A percentile compares a stretch with the other conserved stretches of the same genome.
Conservation (phyloP, 2,797 vertebrate genomes). For the Cynopterus sphinx region DNA sequence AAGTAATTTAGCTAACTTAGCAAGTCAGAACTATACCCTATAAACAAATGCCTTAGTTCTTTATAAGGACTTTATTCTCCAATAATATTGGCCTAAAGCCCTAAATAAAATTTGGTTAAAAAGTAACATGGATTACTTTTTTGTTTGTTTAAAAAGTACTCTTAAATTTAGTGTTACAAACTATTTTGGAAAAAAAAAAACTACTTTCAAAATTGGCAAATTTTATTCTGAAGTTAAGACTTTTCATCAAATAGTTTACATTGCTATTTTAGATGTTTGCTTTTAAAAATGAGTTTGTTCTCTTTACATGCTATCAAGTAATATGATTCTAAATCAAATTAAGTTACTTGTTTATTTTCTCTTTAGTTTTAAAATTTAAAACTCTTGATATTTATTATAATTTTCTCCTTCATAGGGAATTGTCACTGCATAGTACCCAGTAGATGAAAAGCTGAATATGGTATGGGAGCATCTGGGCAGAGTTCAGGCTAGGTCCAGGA, state of each 20-base stretch:
- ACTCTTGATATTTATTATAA: background rate
- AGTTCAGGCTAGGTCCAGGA: background rate
- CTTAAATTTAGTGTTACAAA: background rate
- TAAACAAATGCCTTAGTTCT: background rate
- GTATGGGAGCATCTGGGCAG: background rate
- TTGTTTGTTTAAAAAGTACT: background rate
- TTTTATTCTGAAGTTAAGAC: conserved; percentile 19
- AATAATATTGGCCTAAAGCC: background rate
- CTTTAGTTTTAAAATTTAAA: conserved; percentile 13
- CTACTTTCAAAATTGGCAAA: background rate
- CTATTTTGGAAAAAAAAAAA: background rate
- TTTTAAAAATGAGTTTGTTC: background rate
- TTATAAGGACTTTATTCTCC: background rate
- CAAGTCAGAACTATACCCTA: background rate
- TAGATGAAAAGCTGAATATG: background rate
- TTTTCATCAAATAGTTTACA: background rate
- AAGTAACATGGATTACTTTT: background rate
- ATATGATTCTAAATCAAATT: background rate
- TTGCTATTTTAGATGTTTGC: conserved; percentile 13
- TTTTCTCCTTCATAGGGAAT: background rate
- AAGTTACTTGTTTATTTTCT: background rate
- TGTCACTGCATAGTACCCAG: background rate
- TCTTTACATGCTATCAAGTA: background rate
- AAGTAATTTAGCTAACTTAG: background rate
- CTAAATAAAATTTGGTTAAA: background rate